Evolutionary conservation across 1,140 invertebrate genomes (phyloP), one percentile per base, ranked within the genome.

Genomic region (Drosophila sulfurigaster): DNA sequence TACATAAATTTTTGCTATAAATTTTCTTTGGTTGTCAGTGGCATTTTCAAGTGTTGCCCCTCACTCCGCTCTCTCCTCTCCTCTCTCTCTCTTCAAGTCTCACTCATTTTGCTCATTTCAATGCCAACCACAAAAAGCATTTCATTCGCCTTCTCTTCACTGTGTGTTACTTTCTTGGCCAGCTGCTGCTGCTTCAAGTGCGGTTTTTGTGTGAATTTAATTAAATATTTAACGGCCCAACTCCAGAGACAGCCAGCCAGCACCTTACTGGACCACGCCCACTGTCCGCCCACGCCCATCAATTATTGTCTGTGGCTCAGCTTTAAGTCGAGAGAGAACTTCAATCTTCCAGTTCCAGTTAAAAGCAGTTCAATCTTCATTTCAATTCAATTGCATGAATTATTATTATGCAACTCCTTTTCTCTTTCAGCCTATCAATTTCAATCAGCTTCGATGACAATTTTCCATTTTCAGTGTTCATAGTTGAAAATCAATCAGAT

Each of bases 11-110:
- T 88, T 78, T 83, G 85, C 83, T 83, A 88, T 87, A 87, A 87
- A 87, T 87, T 87, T 88, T 73, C 83, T 88, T 87, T 81, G 83
- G 70, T 88, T 87, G 83, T 87, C 85, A 87, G 83, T 87, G 83
- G 83, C 83, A 87, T 82, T 80, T 82, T 88, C 82, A 87, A 87
- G 81, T 85, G 81, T 62, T 62, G 52, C 32, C 16, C 43, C 13
- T 4, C 38, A 15, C 30, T 8, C 49, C 6, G 3, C 16, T 3
- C 25, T n/a, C 28, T 4, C 4, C 10, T 43, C 35, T 30, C 30
- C 2, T 7, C 7, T 28, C 6, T 1, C 38, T 1, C 8, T 6
- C 15, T 4, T 30, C 11, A 7, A 8, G 13, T 5, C 66, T 58
- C 65, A 48, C 43, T 60, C 75, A 69, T 60, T 87, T 71, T 74